These are phyloP conservation scores for Sanderia malayensis DNA, from an alignment of 30 jellyfish, hydroid and myxozoan species.

Conservation along the genomic window DNA sequence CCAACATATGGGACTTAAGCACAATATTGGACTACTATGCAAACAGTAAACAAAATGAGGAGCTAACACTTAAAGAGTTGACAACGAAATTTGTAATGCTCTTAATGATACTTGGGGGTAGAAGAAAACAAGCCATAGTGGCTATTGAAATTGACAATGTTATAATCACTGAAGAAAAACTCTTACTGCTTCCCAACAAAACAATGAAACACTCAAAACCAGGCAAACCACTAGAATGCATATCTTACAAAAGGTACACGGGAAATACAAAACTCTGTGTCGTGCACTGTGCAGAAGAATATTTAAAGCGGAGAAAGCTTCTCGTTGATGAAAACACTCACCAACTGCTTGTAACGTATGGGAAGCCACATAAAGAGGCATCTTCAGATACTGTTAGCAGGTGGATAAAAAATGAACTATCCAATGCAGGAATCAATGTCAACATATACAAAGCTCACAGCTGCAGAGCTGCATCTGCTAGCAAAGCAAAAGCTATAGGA, in stretches of 20 bases:
- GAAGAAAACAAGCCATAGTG: conserved; percentile 27
- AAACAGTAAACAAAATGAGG: conserved; percentile 10
- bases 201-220: conserved; percentile 23
- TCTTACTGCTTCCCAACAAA: conserved; percentile 28
- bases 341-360: conserved; percentile 25
- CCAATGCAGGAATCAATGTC: conserved; percentile 23
- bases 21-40: conserved; percentile 29
- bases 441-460: conserved; percentile 35
- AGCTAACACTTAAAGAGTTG: conserved; percentile 27
- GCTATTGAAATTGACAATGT: conserved; percentile 14
- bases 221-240: conserved; percentile 27
- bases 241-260: conserved; percentile 21
- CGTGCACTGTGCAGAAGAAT: conserved; percentile 35
- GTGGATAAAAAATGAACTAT: conserved; percentile 28
- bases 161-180: conserved; percentile 16
- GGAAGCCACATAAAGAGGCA: conserved; percentile 38
- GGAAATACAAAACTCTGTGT: too few relatives aligned
- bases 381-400: conserved; percentile 33
- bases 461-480: conserved; percentile 30
- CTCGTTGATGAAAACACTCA: conserved; percentile 12
- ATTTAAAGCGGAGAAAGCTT: conserved; percentile 16
- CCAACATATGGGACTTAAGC: conserved; percentile 46
- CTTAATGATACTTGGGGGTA: conserved; percentile 37
- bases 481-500: conserved; percentile 22
- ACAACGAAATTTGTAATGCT: conserved; percentile 38